These are phyloP conservation scores for Lasioglossum lativentre DNA, from an alignment of 2,888 invertebrate genomes.

Conservation along the genomic window DNA sequence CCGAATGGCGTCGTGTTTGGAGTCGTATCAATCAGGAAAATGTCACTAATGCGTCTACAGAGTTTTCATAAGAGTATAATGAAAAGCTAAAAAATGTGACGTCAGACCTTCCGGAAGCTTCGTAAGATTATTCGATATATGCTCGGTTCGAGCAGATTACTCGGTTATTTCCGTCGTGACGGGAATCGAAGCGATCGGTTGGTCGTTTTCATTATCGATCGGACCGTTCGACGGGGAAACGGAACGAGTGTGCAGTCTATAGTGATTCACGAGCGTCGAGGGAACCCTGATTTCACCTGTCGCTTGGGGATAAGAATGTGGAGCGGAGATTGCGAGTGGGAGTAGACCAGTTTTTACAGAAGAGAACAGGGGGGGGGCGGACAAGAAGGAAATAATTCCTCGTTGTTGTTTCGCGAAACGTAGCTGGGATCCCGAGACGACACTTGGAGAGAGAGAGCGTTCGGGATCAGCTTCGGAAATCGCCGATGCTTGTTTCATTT, in stretches of 20 bases:
- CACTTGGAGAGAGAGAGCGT: background rate
- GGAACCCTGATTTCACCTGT: conserved; percentile 58
- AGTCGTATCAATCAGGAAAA: background rate
- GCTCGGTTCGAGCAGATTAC: background rate
- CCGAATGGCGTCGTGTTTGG: background rate
- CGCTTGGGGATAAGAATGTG: conserved; percentile 59
- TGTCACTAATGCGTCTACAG: background rate
- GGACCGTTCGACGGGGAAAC: background rate
- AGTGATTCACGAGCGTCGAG: conserved; percentile 5
- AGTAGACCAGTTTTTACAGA: conserved; percentile 51
- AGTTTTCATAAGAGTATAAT: background rate
- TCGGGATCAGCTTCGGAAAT: background rate
- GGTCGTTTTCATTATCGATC: background rate
- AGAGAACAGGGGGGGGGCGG: background rate
- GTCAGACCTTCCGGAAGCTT: background rate
- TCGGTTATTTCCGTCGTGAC: background rate
- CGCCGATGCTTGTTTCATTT: background rate
- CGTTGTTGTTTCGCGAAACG: background rate
- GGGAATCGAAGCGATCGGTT: background rate
- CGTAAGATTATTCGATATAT: background rate
- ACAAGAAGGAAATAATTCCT: background rate
- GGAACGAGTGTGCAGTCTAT: background rate
- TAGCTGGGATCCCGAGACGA: background rate
- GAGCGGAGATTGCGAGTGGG: conserved; percentile 54
- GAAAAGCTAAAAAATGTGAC: background rate